phyloP scores from a whole-genome alignment of 2,888 invertebrate species.

The Notodromas monacha region DNA sequence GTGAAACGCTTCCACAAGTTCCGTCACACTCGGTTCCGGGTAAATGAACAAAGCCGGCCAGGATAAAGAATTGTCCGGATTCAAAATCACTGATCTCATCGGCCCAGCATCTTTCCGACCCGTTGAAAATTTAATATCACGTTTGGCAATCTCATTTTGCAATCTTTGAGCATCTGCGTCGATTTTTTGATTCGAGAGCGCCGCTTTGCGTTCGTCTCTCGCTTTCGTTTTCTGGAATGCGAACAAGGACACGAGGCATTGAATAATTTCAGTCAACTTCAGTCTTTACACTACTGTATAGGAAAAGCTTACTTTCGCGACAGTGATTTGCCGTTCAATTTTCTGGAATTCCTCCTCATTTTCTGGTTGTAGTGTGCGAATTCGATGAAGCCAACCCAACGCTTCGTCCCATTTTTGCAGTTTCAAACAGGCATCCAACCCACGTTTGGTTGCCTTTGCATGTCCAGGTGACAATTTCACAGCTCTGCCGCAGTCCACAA shows the following conservation, averaged over 20 bases:
- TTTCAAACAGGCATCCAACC: constrained; percentile 35
- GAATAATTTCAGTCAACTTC: too few relatives aligned
- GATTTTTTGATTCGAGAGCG: too few relatives aligned
- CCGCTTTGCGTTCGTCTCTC: too few relatives aligned
- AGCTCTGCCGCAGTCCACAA: constrained; percentile 45
- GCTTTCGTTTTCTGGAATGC: too few relatives aligned
- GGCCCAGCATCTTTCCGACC: not conserved
- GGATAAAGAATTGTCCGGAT: constrained; percentile 24
- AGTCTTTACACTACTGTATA: too few relatives aligned
- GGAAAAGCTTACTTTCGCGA: too few relatives aligned
- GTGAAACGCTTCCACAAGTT: constrained; percentile 46
- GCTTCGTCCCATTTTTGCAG: constrained; percentile 33
- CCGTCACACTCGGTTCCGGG: constrained; percentile 54
- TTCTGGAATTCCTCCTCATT: not conserved
- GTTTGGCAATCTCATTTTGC: not conserved
- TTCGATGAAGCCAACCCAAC: constrained; percentile 32
- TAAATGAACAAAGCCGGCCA: constrained; percentile 72
- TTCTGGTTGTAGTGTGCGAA: constrained; percentile 19
- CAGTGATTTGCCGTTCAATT: not conserved
- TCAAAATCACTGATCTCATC: constrained; percentile 16
- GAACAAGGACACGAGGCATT: too few relatives aligned
- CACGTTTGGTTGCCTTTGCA: constrained; percentile 36
- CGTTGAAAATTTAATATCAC: constrained; percentile 6
- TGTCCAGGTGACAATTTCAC: constrained; percentile 38
- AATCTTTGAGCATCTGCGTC: constrained; percentile 10